Conservation (phyloP, 1,140 invertebrate genomes). For the Aricia agestis region DNA sequence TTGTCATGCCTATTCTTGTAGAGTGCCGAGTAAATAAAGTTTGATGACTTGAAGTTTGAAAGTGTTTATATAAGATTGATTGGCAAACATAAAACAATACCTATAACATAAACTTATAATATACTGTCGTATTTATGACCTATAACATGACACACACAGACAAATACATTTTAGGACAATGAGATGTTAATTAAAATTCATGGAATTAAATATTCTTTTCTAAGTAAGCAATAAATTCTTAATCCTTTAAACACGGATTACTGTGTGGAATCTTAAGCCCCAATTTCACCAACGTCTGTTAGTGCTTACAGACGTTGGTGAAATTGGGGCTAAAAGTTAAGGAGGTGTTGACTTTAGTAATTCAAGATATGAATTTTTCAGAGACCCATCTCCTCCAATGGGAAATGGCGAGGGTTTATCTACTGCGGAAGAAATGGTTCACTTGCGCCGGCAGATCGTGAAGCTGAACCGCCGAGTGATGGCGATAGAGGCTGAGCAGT, state of each 20-base stretch:
- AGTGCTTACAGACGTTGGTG: no score
- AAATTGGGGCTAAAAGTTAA: no score
- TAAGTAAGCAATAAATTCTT: no score
- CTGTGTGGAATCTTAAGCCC: no score
- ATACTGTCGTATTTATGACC: no score
- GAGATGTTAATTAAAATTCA: background rate
- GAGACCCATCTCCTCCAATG: conserved; percentile 80
- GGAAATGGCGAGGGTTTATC: conserved; percentile 81
- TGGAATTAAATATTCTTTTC: background rate
- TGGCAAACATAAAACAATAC: background rate
- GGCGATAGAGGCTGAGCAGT: conserved; percentile 87
- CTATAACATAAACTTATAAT: no score
- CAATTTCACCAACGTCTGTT: no score
- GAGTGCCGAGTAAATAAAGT: no score
- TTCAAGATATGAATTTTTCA: conserved; percentile 45
- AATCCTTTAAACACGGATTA: no score
- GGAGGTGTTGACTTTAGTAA: background rate
- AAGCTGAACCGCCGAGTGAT: conserved; percentile 90
- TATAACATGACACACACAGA: background rate
- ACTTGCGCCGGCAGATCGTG: conserved; percentile 88
- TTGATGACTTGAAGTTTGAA: no score
- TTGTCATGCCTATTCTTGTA: no score
- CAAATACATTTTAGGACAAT: background rate
- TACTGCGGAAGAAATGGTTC: conserved; percentile 86
- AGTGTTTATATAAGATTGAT: no score